These are phyloP conservation scores for Phrynosoma blainvillii DNA, from an alignment of 2,113 vertebrate genomes.

Conservation along the genomic window DNA sequence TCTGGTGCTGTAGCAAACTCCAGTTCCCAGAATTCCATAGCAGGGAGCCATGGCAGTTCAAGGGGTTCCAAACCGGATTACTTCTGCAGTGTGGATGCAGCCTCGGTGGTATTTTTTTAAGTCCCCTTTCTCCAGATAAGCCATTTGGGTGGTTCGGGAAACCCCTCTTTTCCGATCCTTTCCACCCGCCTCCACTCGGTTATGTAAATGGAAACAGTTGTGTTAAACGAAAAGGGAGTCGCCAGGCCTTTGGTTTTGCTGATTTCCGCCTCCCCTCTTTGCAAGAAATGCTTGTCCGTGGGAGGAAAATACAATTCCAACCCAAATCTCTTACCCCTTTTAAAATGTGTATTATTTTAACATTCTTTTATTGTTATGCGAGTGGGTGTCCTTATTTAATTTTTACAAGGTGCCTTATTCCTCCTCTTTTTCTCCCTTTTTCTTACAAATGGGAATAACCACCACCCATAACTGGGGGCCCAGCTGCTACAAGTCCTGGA, in stretches of 20 bases:
- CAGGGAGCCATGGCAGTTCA: too few species aligned
- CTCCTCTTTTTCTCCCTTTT: not conserved
- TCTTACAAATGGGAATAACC: not conserved
- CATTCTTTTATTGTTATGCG: not conserved
- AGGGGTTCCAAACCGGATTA: too few species aligned
- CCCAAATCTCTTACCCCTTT: not conserved
- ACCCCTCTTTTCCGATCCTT: not conserved
- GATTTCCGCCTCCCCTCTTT: not conserved
- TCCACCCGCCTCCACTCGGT: not conserved
- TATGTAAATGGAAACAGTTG: not conserved
- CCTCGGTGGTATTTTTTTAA: not conserved
- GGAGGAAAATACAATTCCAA: not conserved
- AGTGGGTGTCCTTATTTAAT: not conserved
- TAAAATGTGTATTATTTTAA: too few species aligned
- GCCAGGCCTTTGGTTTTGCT: not conserved
- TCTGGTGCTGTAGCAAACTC: not conserved
- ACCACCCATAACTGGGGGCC: not conserved
- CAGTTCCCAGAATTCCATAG: too few species aligned
- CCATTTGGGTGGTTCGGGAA: not conserved
- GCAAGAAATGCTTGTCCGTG: not conserved
- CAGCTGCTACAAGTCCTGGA: not conserved
- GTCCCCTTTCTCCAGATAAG: not conserved
- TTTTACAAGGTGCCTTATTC: not conserved
- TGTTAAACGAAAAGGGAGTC: not conserved
- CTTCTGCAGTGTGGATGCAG: too few species aligned